Evolutionary conservation across 2,888 invertebrate genomes (phyloP).

Genomic region (Aphrophora alni): DNA sequence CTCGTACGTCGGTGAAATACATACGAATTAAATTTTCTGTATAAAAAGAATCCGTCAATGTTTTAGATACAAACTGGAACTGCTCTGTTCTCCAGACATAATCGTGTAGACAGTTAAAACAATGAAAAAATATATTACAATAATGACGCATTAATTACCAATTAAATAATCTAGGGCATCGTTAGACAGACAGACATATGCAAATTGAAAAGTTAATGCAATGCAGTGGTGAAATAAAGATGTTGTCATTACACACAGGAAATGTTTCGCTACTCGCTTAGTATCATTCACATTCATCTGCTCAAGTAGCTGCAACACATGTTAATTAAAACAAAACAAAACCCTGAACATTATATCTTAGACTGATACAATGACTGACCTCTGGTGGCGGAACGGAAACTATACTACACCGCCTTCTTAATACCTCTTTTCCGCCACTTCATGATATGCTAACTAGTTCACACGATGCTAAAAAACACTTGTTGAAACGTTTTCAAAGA

Average conservation of each 20-base stretch:
- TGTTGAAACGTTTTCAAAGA: background rate
- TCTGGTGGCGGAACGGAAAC: background rate
- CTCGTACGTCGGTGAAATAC: too few relatives aligned
- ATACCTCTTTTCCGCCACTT: background rate
- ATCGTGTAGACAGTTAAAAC: too few relatives aligned
- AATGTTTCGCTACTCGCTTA: background rate
- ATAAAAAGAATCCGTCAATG: too few relatives aligned
- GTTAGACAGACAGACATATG: background rate
- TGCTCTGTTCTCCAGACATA: too few relatives aligned
- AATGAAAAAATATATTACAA: background rate
- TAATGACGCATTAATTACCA: background rate
- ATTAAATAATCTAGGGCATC: background rate
- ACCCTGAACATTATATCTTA: background rate
- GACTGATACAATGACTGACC: background rate
- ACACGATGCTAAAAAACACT: background rate
- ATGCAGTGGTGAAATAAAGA: background rate
- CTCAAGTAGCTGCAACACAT: background rate
- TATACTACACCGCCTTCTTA: background rate
- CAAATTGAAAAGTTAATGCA: background rate
- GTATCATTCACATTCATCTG: background rate
- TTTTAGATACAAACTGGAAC: too few relatives aligned
- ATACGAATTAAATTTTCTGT: too few relatives aligned
- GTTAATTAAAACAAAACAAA: conserved; percentile 6
- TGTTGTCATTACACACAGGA: background rate
- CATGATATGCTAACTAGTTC: background rate